A percentile compares a stretch with the other conserved stretches of the same genome.
Conservation (phyloP, 2,113 vertebrate species). For the Corythaeola cristata region DNA sequence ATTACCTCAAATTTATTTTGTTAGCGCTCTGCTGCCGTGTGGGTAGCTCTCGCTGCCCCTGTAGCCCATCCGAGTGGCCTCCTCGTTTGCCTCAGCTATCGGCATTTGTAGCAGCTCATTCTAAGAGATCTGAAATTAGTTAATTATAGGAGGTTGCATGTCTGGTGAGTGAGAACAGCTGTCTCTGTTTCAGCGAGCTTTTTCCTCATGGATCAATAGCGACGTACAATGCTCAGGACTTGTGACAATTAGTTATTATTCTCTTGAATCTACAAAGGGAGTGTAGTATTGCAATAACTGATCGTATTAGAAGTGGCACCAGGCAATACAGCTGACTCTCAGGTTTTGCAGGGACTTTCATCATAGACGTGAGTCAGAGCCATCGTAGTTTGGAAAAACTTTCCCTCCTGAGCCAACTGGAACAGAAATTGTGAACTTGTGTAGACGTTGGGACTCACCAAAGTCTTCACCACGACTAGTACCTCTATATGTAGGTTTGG, state of each 20-base stretch:
- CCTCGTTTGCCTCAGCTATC: conserved; percentile 61
- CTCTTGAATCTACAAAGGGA: neutral
- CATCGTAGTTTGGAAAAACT: neutral
- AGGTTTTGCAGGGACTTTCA: neutral
- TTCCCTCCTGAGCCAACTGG: neutral
- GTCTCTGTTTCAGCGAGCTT: neutral
- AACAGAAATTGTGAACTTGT: neutral
- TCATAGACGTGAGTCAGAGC: neutral
- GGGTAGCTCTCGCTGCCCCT: conserved; percentile 13
- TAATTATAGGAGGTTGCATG: conserved; percentile 42
- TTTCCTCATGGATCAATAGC: conserved; percentile 39
- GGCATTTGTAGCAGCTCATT: conserved; percentile 66
- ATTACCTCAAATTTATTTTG: conserved; percentile 52
- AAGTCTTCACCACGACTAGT: neutral
- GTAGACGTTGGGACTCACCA: rapidly evolving
- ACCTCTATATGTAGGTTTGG: neutral
- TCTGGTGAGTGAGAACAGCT: conserved; percentile 44
- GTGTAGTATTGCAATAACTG: neutral
- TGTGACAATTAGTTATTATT: neutral
- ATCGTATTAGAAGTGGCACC: neutral
- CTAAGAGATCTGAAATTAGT: conserved; percentile 56
- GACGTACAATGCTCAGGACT: neutral
- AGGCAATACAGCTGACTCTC: neutral
- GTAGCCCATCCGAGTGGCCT: conserved; percentile 11
- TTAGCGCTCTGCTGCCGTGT: neutral